Base-by-base conservation (phyloP, 2,888 invertebrate species). In the Lymantria dispar region DNA sequence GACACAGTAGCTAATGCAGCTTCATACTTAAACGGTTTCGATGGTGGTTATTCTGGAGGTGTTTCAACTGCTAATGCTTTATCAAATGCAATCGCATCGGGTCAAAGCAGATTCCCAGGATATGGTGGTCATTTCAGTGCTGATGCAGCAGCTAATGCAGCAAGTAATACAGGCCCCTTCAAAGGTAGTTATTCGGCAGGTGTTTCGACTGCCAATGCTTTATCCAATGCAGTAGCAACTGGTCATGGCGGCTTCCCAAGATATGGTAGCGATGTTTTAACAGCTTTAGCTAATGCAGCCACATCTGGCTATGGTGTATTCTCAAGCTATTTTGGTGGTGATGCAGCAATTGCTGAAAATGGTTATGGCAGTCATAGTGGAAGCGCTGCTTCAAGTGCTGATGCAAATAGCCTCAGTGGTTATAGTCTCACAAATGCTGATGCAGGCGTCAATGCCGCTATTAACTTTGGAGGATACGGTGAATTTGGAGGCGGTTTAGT, bases 111-210 rank as follows among this genome's bases (percentile, higher is more conserved):
- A 5, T 12, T n/a, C 1, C 38, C n/a, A 3, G 14, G 40, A 2
- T 46, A 30, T 13, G 45, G 45, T 30, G 37, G 47, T 2, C 45
- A 31, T 9, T 38, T 47, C 13, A 42, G 29, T 31, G 47, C 51
- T 13, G 47, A 51, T 41, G 51, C 51, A 7, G 14, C 37, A 1
- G 52, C 52, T 10, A 48, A 33, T 9, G 51, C 52, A n/a, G 8
- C n/a, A 14, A 2, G 3, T 38, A 12, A n/a, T 12, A 12, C 7
- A 38, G 38, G 38, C 7, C 2, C 3, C 7, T 38, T n/a, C n/a
- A 12, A 12, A 3, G 38, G 38, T 12, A n/a, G 38, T n/a, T 37
- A 37, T 8, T 22, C 36, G 2, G 36, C 2, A 11, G 36, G 11
- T 36, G 33, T n/a, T 38, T 10, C 38, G 7, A 38, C 7, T n/a